A percentile compares a stretch with the other conserved stretches of the same genome.
Evolutionary conservation across 2,888 invertebrate species (phyloP).

Genomic region (Cybosia mesomella): DNA sequence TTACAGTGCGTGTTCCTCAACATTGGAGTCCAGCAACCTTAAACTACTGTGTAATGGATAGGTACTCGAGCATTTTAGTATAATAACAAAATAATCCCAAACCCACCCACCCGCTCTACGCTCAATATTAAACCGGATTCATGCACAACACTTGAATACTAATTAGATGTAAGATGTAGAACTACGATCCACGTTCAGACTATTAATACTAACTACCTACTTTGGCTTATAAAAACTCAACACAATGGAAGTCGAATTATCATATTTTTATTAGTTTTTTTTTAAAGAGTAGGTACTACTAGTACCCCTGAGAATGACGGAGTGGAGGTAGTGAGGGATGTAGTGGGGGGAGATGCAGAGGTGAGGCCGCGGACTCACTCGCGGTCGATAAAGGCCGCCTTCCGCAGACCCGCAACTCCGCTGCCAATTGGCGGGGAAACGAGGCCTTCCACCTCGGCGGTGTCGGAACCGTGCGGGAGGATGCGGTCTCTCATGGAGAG

Average conservation of each 20-base stretch:
- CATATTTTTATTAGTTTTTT: no score
- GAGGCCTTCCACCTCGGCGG: no score
- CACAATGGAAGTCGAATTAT: neutral
- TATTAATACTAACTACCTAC: neutral
- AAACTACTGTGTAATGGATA: neutral
- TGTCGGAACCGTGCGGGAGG: no score
- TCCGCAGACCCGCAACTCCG: no score
- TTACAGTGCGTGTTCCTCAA: neutral
- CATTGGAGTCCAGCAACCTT: neutral
- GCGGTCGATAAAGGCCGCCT: no score
- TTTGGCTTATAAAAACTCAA: neutral
- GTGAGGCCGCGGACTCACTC: no score
- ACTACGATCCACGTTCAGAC: neutral
- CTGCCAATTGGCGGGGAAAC: no score
- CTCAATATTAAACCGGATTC: constrained; percentile 17
- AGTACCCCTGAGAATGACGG: no score
- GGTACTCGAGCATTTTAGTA: neutral
- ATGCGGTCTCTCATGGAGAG: no score
- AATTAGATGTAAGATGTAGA: constrained; percentile 7
- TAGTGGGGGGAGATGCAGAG: no score
- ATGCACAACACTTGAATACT: constrained; percentile 22
- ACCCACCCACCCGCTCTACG: neutral
- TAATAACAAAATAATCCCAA: constrained; percentile 17
- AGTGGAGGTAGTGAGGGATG: no score
- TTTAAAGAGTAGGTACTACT: no score